Percentiles rank a stretch among this genome's conserved stretches.
Conservation (phyloP, 1,140 invertebrate genomes). For the Drosophila serrata region DNA sequence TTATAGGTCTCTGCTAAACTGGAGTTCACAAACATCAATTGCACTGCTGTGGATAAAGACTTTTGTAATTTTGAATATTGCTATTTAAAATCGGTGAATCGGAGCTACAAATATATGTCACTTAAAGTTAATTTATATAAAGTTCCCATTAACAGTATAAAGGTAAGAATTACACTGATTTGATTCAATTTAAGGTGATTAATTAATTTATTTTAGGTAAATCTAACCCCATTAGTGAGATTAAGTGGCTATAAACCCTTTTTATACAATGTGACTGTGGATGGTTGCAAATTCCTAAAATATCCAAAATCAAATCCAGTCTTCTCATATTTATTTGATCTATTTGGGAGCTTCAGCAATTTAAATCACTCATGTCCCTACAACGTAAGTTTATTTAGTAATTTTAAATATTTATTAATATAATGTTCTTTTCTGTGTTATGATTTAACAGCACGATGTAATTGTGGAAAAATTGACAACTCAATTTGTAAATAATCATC, state of each 20-base stretch:
- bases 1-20: not conserved
- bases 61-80: conserved; percentile 6
- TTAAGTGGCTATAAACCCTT: conserved; percentile 7
- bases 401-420: too few species aligned
- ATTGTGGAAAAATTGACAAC: not conserved
- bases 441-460: not conserved
- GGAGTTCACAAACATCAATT: conserved; percentile 2
- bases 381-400: not conserved
- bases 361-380: conserved; percentile 4
- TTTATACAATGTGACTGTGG: not conserved
- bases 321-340: not conserved
- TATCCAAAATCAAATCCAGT: not conserved
- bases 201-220: not conserved
- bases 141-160: not conserved
- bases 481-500: not conserved
- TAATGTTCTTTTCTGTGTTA: too few species aligned
- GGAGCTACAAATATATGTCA: not conserved
- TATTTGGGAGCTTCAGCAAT: not conserved
- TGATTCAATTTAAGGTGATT: not conserved
- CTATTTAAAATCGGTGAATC: conserved; percentile 9
- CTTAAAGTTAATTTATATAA: conserved; percentile 1
- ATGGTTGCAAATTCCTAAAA: not conserved
- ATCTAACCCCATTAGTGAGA: not conserved
- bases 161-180: not conserved
- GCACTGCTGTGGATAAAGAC: not conserved